Percentiles rank a stretch among this genome's conserved stretches.
Conservation (phyloP, 2,797 vertebrate genomes). For the Loris lydekkerianus region DNA sequence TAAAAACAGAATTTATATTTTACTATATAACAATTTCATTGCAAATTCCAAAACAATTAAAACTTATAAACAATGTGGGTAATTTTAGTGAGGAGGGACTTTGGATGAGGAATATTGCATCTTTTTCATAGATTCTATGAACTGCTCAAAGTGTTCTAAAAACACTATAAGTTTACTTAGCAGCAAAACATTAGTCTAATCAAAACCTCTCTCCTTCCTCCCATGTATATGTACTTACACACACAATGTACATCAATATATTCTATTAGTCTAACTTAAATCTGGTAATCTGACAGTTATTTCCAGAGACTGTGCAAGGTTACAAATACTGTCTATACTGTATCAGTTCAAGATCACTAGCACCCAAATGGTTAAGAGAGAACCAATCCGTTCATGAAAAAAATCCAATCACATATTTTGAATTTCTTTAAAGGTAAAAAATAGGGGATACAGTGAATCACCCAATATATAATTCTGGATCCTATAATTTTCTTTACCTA, state of each 20-base stretch:
- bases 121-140: conserved; percentile 54
- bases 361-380: conserved; percentile 59
- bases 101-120: conserved; percentile 52
- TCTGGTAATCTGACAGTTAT: conserved; percentile 64
- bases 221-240: neutral
- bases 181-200: conserved; percentile 77
- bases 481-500: conserved; percentile 68
- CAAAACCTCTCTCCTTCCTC: neutral
- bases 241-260: conserved; percentile 50
- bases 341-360: conserved; percentile 72
- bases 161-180: conserved; percentile 78
- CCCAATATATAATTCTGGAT: conserved; percentile 48
- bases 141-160: conserved; percentile 75
- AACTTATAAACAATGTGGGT: conserved; percentile 24
- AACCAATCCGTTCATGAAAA: conserved; percentile 72
- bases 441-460: conserved; percentile 9
- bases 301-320: conserved; percentile 71
- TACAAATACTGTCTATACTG: conserved; percentile 82
- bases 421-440: conserved; percentile 59
- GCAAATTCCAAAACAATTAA: conserved; percentile 48
- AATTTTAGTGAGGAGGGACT: conserved; percentile 45
- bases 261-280: conserved; percentile 64
- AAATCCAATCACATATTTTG: conserved; percentile 37
- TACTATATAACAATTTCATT: conserved; percentile 64
- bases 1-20: conserved; percentile 52